Evolutionary conservation across 2,797 vertebrate genomes (phyloP).

Genomic region (Toxotes lorentzi): DNA sequence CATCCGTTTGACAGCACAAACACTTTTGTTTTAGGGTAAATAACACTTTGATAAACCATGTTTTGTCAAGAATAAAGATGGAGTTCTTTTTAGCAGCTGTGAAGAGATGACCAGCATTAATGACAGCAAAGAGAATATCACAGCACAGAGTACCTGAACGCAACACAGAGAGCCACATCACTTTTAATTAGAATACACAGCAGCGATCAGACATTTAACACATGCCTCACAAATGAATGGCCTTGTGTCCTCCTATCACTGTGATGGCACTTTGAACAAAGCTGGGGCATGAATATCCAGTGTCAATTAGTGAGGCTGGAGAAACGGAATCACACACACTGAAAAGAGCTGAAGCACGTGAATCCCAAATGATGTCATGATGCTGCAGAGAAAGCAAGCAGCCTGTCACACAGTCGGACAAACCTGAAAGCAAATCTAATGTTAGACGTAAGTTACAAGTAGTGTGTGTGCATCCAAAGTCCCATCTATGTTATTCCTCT

Average conservation of each 20-base stretch:
- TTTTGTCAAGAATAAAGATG: constrained; percentile 4
- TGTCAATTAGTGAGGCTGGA: constrained; percentile 28
- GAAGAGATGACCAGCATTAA: background rate
- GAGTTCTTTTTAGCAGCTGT: background rate
- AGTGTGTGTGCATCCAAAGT: background rate
- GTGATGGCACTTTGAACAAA: constrained; percentile 31
- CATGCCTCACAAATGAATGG: constrained; percentile 27
- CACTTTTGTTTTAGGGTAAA: constrained; percentile 16
- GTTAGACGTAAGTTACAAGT: background rate
- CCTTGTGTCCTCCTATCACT: constrained; percentile 12
- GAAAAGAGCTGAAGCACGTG: background rate
- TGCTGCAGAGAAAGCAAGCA: constrained; percentile 8
- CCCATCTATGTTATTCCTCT: background rate
- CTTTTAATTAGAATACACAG: constrained; percentile 34
- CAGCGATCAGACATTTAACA: constrained; percentile 23
- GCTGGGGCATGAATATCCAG: constrained; percentile 7
- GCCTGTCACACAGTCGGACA: constrained; percentile 10
- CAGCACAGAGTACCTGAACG: background rate
- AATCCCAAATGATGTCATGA: constrained; percentile 29
- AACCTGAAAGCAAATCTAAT: background rate
- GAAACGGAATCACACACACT: constrained; percentile 24
- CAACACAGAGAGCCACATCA: background rate
- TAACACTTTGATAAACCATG: constrained; percentile 14
- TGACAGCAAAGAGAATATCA: constrained; percentile 8
- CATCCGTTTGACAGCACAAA: constrained; percentile 8